These are phyloP conservation scores for Tokudaia muenninki DNA, from an alignment of 2,797 vertebrate species.

Conservation along the genomic window DNA sequence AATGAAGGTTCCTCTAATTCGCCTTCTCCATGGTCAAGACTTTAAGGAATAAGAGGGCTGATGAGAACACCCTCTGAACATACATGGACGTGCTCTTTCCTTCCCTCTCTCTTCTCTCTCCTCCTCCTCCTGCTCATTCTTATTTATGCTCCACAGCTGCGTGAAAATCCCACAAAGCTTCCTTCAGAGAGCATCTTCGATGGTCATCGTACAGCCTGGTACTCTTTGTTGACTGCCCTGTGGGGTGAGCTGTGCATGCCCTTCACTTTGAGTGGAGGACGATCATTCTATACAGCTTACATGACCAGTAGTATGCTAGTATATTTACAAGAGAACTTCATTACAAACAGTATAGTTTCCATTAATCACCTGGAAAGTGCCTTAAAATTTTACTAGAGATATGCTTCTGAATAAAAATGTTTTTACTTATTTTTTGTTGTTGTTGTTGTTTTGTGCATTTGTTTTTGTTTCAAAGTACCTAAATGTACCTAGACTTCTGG, in stretches of 20 bases:
- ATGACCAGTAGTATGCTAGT: neutral
- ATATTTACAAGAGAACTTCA: neutral
- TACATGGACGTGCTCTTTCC: neutral
- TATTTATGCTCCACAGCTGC: neutral
- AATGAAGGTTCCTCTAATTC: neutral
- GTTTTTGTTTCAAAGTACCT: neutral
- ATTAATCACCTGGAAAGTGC: neutral
- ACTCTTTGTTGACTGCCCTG: neutral
- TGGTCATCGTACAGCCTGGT: neutral
- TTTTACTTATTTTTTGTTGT: neutral
- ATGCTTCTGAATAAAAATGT: neutral
- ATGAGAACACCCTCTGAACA: rapidly evolving
- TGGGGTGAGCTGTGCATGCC: neutral
- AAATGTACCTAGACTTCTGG: neutral
- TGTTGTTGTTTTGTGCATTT: neutral
- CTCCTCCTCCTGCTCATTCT: neutral
- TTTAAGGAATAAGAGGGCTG: neutral
- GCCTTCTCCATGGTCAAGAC: neutral
- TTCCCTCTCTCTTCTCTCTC: neutral
- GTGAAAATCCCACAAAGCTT: neutral
- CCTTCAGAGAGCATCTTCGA: neutral
- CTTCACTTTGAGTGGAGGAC: neutral
- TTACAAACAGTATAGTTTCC: neutral
- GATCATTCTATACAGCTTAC: neutral
- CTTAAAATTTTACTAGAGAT: neutral